Base-by-base conservation (phyloP, 2,797 vertebrate genomes). In the Sebastes jordani region DNA sequence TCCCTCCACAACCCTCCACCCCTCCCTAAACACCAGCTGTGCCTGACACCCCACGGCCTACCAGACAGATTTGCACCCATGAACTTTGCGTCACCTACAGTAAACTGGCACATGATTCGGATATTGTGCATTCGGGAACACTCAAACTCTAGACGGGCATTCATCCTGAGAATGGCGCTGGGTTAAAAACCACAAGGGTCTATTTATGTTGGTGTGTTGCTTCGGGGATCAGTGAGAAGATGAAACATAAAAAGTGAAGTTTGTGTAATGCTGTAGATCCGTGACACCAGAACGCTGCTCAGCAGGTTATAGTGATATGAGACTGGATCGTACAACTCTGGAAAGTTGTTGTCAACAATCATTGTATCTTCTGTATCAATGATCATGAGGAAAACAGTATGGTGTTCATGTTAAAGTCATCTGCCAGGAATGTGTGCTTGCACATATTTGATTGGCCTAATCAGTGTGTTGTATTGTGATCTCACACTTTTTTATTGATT, bases 1-100 rank as follows among this genome's bases (percentile, higher is more conserved):
- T 29, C 74, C 67, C 36, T 30, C 23, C 25, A 38, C 36, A 38
- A 38, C 60, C 55, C 38, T 54, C 61, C 65, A 30, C 27, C 20
- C 42, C 68, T 59, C 38, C 56, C 73, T 27, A 23, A 66, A 80
- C 80, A 88, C 70, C 80, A 80, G 84, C 86, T 88, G 84, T 20
- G 30, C 62, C 76, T 84, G 78, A 83, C 70, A 87, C 71, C 54
- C 62, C 60, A 30, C 16, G 3, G n/a, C 16, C 55, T 22, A 68
- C 22, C 4, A 2, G n/a, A 46, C 61, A 74, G 55, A 83, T 70
- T 85, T 71, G 27, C 59, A 69, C 70, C 69, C 42, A 64, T 73
- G 14, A 83, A 78, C 80, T 78, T 22, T 76, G n/a, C 32, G 68
- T 79, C 75, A 71, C 74, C 23, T 30, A 27, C 32, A 72, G 61